Conservation (phyloP, 2,888 invertebrate species). For the Sthenelais limicola region DNA sequence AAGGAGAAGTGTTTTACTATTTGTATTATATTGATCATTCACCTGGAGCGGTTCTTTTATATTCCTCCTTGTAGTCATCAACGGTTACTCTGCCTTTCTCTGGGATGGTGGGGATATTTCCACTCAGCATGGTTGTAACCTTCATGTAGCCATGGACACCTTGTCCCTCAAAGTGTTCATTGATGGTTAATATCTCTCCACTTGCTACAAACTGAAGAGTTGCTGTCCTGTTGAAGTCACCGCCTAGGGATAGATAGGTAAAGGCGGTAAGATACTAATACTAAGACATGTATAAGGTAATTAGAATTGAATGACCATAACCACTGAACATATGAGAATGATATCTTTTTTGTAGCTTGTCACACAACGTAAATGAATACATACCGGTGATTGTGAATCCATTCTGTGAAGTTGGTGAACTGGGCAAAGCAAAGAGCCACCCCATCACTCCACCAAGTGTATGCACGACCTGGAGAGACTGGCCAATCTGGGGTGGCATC, state of each 20-base stretch:
- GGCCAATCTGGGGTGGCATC: constrained; percentile 82
- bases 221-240: constrained; percentile 88
- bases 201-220: constrained; percentile 83
- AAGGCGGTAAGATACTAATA: no score
- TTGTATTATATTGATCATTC: constrained; percentile 50
- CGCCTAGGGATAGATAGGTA: constrained; percentile 78
- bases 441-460: constrained; percentile 83
- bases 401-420: constrained; percentile 82
- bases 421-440: constrained; percentile 92
- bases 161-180: constrained; percentile 79
- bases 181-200: constrained; percentile 83
- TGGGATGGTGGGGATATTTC: constrained; percentile 83
- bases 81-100: constrained; percentile 80
- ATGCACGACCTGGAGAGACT: constrained; percentile 81
- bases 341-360: no score
- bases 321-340: no score
- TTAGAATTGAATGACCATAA: no score
- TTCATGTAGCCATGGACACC: constrained; percentile 70
- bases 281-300: no score
- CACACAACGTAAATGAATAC: not conserved
- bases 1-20: no score
- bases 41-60: constrained; percentile 81
- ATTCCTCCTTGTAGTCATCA: constrained; percentile 88
- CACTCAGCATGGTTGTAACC: constrained; percentile 80
- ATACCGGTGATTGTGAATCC: constrained; percentile 83